phyloP scores from a whole-genome alignment of 2,113 vertebrate species.

The Sebastes fasciatus region DNA sequence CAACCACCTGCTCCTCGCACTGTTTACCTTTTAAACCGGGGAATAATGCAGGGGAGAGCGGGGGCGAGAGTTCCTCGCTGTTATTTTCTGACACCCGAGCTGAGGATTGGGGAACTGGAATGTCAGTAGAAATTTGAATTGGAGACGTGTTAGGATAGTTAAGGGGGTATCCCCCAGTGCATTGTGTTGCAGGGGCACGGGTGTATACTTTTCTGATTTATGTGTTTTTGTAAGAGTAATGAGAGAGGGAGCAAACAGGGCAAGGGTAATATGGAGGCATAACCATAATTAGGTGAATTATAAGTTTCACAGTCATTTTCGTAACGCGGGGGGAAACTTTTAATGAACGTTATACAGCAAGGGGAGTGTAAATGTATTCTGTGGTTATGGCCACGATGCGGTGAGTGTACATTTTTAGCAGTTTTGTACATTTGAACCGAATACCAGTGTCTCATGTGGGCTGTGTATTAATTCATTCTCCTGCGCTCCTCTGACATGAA shows the following conservation, averaged over 20 bases:
- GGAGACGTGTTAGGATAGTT: constrained; percentile 71
- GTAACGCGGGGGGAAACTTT: constrained; percentile 66
- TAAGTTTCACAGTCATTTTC: constrained; percentile 65
- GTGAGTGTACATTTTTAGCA: constrained; percentile 31
- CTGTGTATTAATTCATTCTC: constrained; percentile 16
- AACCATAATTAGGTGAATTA: constrained; percentile 74
- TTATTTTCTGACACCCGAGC: constrained; percentile 81
- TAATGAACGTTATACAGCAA: constrained; percentile 41
- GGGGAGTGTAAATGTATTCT: constrained; percentile 41
- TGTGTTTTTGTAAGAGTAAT: constrained; percentile 77
- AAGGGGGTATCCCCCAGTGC: constrained; percentile 70
- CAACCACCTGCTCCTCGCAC: constrained; percentile 80
- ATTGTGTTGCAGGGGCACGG: constrained; percentile 60
- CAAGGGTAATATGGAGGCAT: constrained; percentile 67
- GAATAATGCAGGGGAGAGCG: constrained; percentile 71
- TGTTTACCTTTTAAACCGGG: constrained; percentile 76
- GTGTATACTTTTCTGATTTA: constrained; percentile 77
- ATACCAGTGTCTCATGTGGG: constrained; percentile 17
- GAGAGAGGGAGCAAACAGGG: constrained; percentile 61
- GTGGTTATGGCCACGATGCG: constrained; percentile 22
- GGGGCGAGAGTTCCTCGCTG: constrained; percentile 46
- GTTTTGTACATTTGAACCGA: constrained; percentile 30
- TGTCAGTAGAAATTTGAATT: constrained; percentile 80
- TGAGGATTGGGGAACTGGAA: constrained; percentile 71
- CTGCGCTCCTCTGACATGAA: constrained; percentile 25